Evolutionary conservation across 2,888 invertebrate species (phyloP), one percentile per base, ranked within the genome.

Genomic region (Aphidoletes aphidimyza): DNA sequence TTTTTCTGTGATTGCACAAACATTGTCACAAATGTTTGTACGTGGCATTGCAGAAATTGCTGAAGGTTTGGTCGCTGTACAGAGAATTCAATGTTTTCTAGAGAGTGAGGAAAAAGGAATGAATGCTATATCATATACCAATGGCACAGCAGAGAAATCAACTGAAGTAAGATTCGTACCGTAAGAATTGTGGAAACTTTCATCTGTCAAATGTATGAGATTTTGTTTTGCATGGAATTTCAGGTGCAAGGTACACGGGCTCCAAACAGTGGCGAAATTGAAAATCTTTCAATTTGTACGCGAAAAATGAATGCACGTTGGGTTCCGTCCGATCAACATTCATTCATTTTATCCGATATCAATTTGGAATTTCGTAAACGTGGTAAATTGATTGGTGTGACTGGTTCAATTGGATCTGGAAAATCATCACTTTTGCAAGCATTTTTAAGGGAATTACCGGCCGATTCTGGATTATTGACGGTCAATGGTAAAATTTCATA

Each of bases 351-450:
- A 8, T 30, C 26, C 26, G 30, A 78, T 78, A 78, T 78, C 26
- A 78, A 91, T 19, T 86, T 93, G 69, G 89, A 91, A 8, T 88
- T 93, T 11, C 54, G 54, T 9, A 90, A 91, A 26, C 91, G 89
- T 86, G 93, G 93, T 78, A 92, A 92, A 87, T 88, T 94, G 17
- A 92, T 94, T 85, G 94, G 94, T 17, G 91, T 95, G 45, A 93
- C 95, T 84, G 95, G 95, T 11, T 92, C 94, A 84, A 95, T 95
- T 0, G 95, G 95, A 11, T 91, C 93, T 47, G 95, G 95, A 83
- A 95, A 94, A 92, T 93, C 93, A 85, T 93, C 93, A 19, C 88
- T 94, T 84, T 89, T 94, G 84, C 93, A 94, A 88, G 91, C 93
- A 83, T 91, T 96, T 85, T 91, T 96, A 84, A 93, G 94, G 84